Percentiles rank a stretch among this genome's conserved stretches.
These are phyloP conservation scores for Melanostoma scalare DNA, from an alignment of 2,888 invertebrate species.

Conservation along the genomic window DNA sequence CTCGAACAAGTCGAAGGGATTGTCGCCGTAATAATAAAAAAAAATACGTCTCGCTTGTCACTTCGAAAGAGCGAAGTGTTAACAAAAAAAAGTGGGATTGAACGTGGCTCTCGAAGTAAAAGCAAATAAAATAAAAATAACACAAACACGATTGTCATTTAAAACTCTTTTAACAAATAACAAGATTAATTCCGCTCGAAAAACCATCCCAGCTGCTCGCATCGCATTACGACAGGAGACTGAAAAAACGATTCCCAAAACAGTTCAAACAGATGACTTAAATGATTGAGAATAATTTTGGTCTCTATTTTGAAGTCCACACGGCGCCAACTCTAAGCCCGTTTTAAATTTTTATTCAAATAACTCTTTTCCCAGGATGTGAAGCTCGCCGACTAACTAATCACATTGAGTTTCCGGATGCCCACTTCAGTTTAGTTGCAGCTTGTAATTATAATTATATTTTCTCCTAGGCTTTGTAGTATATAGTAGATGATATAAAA, in stretches of 20 bases:
- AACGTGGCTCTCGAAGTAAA: not conserved
- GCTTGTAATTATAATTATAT: conserved; percentile 66
- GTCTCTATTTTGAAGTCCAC: not conserved
- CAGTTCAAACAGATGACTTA: not conserved
- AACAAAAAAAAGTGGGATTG: conserved; percentile 9
- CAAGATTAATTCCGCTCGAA: conserved; percentile 31
- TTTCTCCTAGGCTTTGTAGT: conserved; percentile 55
- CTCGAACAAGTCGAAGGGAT: conserved; percentile 57
- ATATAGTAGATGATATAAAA: not conserved
- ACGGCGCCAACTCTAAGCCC: conserved; percentile 3
- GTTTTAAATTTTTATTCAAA: conserved; percentile 50
- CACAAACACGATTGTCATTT: conserved; percentile 47
- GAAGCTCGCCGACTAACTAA: conserved; percentile 41
- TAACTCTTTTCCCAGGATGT: conserved; percentile 33
- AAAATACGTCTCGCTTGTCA: conserved; percentile 64
- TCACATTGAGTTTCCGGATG: conserved; percentile 21
- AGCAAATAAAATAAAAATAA: conserved; percentile 1
- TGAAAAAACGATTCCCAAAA: not conserved
- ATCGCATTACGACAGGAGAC: no score
- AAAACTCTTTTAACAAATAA: conserved; percentile 58
- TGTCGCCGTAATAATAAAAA: conserved; percentile 22
- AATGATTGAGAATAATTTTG: conserved; percentile 5
- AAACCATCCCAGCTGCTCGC: not conserved
- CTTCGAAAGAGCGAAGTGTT: conserved; percentile 57
- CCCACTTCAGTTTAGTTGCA: conserved; percentile 35